Conservation (phyloP, 2,113 vertebrate genomes). For the Pomatorhinus ruficollis region DNA sequence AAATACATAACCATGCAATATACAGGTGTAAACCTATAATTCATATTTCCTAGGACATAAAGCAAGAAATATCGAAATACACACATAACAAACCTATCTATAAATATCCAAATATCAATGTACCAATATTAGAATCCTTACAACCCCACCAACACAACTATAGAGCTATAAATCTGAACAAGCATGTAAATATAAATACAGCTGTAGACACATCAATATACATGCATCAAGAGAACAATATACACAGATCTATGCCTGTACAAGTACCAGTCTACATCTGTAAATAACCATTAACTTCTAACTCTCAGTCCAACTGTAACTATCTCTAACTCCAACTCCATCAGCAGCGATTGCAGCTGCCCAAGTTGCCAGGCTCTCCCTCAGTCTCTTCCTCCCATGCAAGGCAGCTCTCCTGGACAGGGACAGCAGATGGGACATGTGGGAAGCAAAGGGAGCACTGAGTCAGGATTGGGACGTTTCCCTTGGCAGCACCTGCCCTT, state of each 20-base stretch:
- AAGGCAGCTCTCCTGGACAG: neutral
- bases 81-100: neutral
- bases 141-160: neutral
- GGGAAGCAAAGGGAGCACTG: neutral
- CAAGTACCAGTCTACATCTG: fast-evolving
- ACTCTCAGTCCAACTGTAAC: too few relatives aligned
- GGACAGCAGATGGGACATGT: neutral
- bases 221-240: neutral
- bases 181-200: neutral
- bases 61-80: neutral
- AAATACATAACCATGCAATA: too few relatives aligned
- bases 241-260: neutral
- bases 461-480: neutral
- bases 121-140: neutral
- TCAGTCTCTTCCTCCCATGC: neutral
- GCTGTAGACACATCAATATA: neutral
- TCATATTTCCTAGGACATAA: neutral
- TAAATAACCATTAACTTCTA: neutral
- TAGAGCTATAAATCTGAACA: too few relatives aligned
- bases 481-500: neutral
- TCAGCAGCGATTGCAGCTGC: neutral
- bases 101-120: neutral
- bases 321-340: neutral
- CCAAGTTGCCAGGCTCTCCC: neutral
- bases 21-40: neutral